A percentile compares a stretch with the other conserved stretches of the same genome.
Conservation (phyloP, 30 jellyfish, hydroid and myxozoan genomes). For the Catostylus mosaicus region DNA sequence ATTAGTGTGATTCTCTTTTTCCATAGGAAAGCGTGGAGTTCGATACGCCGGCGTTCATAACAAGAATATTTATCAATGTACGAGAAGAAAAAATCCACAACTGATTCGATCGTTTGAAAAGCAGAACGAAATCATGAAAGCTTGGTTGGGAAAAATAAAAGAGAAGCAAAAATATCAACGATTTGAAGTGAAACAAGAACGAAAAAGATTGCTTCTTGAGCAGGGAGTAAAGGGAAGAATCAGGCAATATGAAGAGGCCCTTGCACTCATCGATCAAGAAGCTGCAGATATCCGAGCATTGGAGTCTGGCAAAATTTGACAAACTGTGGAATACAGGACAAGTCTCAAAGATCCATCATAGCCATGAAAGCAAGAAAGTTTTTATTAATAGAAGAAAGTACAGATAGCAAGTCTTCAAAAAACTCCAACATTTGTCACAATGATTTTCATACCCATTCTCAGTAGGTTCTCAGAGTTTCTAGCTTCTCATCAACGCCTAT, state of each 20-base stretch:
- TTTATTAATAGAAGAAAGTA: too few species aligned
- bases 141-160: constrained; percentile 69
- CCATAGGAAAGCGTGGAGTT: constrained; percentile 87
- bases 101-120: constrained; percentile 59
- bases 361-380: too few species aligned
- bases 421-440: too few species aligned
- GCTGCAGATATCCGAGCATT: constrained; percentile 21
- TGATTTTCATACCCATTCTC: too few species aligned
- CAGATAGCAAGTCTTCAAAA: too few species aligned
- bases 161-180: constrained; percentile 63
- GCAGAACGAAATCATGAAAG: constrained; percentile 69
- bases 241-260: constrained; percentile 60
- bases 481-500: too few species aligned
- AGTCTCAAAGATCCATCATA: too few species aligned
- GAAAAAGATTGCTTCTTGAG: constrained; percentile 60
- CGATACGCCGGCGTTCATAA: constrained; percentile 65
- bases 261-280: constrained; percentile 35
- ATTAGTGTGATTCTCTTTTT: too few species aligned
- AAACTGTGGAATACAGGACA: too few species aligned
- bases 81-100: constrained; percentile 81
- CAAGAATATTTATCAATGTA: constrained; percentile 59
- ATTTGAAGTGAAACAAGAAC: constrained; percentile 54
- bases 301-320: constrained; percentile 3
- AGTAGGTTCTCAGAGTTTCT: too few species aligned
- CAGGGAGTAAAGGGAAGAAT: constrained; percentile 72